Evolutionary conservation across 2,113 vertebrate genomes (phyloP), one percentile per base, ranked within the genome.

Genomic region (Nesoenas mayeri): DNA sequence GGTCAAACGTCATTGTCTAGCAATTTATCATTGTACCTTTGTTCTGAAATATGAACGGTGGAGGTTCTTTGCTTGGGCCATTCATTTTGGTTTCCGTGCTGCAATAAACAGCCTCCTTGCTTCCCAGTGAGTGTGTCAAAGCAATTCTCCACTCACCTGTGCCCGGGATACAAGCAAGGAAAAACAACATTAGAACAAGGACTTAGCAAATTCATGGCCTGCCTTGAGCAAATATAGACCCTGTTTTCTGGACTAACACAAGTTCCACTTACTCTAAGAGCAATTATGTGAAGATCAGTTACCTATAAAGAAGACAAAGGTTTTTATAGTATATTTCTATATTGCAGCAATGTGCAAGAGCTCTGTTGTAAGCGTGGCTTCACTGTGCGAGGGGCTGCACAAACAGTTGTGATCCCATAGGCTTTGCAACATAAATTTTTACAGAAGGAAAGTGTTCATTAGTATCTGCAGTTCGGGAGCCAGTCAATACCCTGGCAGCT

Each of bases 101-200:
- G 79, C 66, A 84, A n/a, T 70, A 78, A 93, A 48, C 60, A 71
- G 53, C 56, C 51, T 91, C 64, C 56, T 78, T 12, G 29, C 66
- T 83, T 64, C 85, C 75, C 56, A 28, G 86, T 25, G 82, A 70
- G 10, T 28, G 8, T 56, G 72, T 83, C 95, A 93, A n/a, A 94
- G 65, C 75, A 79, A 80, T 78, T 94, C 88, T 85, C 20, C 85
- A 5, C 9, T 5, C 8, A 69, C 31, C 79, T 11, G 38, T 83
- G 65, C 65, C 28, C 84, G 36, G 84, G 80, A 81, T 1, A 78
- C 65, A 22, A 57, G 21, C 54, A 62, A 88, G 60, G 32, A 73
- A 85, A 77, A 85, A 19, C 85, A 82, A 38, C 22, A 81, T 77
- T 93, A 48, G 31, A 85, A 21, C 93, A 96, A 94, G 90, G 94